Base-by-base conservation (phyloP, 1,140 invertebrate genomes). In the Diploscapter pachys region DNA sequence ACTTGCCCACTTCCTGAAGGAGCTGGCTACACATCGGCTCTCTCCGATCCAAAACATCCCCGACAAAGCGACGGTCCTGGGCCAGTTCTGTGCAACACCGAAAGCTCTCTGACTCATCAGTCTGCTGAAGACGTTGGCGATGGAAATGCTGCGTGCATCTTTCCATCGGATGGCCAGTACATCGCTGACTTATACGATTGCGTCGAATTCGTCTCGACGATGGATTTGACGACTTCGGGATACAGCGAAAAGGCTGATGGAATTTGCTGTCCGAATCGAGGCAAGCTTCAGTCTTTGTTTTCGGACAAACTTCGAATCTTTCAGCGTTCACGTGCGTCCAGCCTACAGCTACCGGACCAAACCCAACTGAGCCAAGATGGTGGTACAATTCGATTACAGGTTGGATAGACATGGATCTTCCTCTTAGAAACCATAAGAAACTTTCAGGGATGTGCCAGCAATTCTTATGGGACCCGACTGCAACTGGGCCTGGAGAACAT, bases 1-100 rank as follows among this genome's bases (percentile, higher is more conserved):
- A 78, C 77, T 48, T 78, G 77, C 73, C 77, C 77, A 31, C 52
- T 78, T 11, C 77, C 77, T 4, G 77, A 78, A 78, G 77, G 77
- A 8, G 77, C 77, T 59, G 77, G 77, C 9, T 78, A 78, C 51
- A 78, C 77, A 31, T 78, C 75, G 5, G 77, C 77, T 8, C 68
- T 78, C 3, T 78, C 77, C 9, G 77, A 78, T 63, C 74, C 77
- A 48, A 71, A 72, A 13, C 77, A 78, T 73, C 77, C 77, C 4
- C 51, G 75, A 49, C 74, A 77, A 53, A 76, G 68, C 63, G 76
- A 71, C 5, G 77, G 76, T 49, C 74, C 77, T 48, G 77, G 77
- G 13, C 77, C 77, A n/a, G 77, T 78, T 31, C 50, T 78, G 2
- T 78, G 77, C 51, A 78, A 78, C 70, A 78, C 76, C 11, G 57